phyloP scores from a whole-genome alignment of 2,113 vertebrate species.

The Dolichallabes microphthalmus region DNA sequence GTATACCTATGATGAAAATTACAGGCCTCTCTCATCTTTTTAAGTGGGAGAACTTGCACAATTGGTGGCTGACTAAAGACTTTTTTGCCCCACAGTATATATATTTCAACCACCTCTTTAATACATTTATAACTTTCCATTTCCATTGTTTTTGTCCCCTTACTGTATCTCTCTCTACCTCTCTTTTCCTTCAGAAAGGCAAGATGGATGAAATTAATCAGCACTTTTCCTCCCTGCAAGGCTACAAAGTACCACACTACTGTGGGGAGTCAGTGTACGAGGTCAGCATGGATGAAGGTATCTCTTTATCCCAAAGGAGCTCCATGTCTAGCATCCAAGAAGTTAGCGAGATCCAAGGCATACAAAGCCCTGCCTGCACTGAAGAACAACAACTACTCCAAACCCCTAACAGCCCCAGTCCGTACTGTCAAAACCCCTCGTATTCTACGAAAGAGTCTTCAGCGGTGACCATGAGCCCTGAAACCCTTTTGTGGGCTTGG shows the following conservation, averaged over 20 bases:
- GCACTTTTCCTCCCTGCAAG: constrained; percentile 70
- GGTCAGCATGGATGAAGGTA: constrained; percentile 53
- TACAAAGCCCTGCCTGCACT: not conserved
- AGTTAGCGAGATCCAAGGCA: not conserved
- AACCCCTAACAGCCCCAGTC: not conserved
- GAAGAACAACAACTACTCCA: constrained; percentile 4
- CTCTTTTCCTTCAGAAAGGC: constrained; percentile 62
- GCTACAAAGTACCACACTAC: constrained; percentile 64
- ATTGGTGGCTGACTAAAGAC: no score
- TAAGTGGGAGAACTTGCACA: no score
- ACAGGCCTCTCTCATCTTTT: no score
- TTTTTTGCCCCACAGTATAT: no score
- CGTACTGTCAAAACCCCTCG: not conserved
- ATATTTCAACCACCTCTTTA: not conserved
- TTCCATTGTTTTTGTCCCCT: not conserved
- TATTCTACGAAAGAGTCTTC: constrained; percentile 15
- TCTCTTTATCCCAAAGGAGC: not conserved
- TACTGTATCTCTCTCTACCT: not conserved
- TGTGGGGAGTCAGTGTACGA: constrained; percentile 62
- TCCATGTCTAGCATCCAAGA: not conserved
- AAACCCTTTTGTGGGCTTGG: constrained; percentile 8
- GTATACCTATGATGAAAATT: no score
- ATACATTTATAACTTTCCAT: not conserved
- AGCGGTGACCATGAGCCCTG: not conserved
- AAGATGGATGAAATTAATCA: constrained; percentile 71